phyloP scores from a whole-genome alignment of 2,113 vertebrate species.

The Addax nasomaculatus region DNA sequence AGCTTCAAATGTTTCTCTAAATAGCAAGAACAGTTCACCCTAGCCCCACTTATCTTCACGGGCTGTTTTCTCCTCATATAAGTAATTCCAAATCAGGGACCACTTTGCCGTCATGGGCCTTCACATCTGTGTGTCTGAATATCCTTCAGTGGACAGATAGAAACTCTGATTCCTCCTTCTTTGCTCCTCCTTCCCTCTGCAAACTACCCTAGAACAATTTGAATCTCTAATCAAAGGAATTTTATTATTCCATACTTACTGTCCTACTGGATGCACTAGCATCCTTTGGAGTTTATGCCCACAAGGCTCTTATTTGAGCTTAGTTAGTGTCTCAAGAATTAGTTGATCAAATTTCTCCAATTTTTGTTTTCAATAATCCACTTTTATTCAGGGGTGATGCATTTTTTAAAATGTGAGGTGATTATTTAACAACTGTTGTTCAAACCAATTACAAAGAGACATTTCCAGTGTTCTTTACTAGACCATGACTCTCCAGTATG shows the following conservation, averaged over 20 bases:
- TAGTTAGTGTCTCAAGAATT: not conserved
- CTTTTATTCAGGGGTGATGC: not conserved
- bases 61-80: not conserved
- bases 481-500: not conserved
- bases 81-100: not conserved
- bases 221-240: not conserved
- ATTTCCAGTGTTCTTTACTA: not conserved
- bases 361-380: conserved; percentile 18
- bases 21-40: not conserved
- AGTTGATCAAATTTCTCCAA: conserved; percentile 23
- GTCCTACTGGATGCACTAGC: not conserved
- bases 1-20: not conserved
- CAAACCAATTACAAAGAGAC: not conserved
- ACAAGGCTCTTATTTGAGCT: not conserved
- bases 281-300: not conserved
- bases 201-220: not conserved
- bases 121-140: not conserved
- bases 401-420: not conserved
- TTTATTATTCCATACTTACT: not conserved
- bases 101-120: not conserved
- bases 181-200: not conserved
- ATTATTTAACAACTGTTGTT: conserved; percentile 1
- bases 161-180: not conserved
- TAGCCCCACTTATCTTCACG: not conserved
- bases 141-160: not conserved